Evolutionary conservation across 2,888 invertebrate genomes (phyloP), one percentile per base, ranked within the genome.

Genomic region (Chymomyza fuscimana): DNA sequence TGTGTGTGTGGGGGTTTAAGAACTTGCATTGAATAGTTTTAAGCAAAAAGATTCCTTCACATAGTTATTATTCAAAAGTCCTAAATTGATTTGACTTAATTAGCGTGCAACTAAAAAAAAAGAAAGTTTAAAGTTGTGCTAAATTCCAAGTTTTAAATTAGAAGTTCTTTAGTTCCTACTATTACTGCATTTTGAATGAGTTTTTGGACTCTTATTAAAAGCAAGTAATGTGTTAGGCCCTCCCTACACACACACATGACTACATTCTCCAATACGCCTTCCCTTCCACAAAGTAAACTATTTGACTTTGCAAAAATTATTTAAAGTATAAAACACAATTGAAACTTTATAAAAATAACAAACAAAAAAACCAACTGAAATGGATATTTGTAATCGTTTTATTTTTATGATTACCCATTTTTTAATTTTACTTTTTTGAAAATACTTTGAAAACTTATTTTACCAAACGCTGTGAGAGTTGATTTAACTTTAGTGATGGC

Each of bases 401-500:
- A 58, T 70, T 58, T 56, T 61, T 19, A 63, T 62, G 25, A 40
- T 63, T 12, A 61, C 9, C 36, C 36, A 60, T 7, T 32, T 29
- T 60, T 16, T 62, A 69, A 61, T 60, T 74, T 51, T 60, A 63
- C 9, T 63, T 16, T 36, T 54, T 60, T 61, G 32, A 32, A 32
- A 22, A 64, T 56, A 69, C 62, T 76, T 79, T 73, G 66, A 63
- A 79, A 65, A 73, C 67, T 70, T 1, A 32, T 36, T 40, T 73
- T 82, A 77, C 77, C 73, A 61, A 88, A 84, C 77, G 83, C 83
- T 88, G 89, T 83, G 83, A 83, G 80, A 73, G 74, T 68, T 85
- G 83, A 87, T 67, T 32, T 75, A 80, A 88, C 85, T 62, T 54
- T 72, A 88, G 88, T 82, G 82, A 88, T 88, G 82, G 87, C 85